Evolutionary conservation across 2,888 invertebrate species (phyloP).

Genomic region (Lasioglossum calceatum): DNA sequence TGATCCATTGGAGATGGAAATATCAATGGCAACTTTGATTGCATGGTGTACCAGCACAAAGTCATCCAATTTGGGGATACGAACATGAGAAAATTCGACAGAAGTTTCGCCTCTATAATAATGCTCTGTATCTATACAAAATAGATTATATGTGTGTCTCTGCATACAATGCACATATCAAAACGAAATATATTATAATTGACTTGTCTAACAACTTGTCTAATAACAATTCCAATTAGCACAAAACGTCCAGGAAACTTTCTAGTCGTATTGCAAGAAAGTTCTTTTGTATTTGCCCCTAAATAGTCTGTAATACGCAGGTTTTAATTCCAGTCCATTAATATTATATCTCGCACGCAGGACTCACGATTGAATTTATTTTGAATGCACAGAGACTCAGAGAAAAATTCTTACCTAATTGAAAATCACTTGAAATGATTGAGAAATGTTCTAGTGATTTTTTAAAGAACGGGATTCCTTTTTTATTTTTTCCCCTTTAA

Average conservation of each 20-base stretch:
- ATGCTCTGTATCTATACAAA: background rate
- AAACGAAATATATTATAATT: background rate
- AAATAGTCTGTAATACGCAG: background rate
- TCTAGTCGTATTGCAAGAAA: background rate
- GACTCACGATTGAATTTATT: background rate
- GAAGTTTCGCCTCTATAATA: background rate
- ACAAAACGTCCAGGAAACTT: background rate
- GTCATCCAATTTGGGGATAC: background rate
- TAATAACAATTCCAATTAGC: background rate
- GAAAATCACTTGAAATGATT: background rate
- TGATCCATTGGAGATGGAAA: background rate
- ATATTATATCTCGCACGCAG: background rate
- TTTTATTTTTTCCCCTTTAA: constrained; percentile 7
- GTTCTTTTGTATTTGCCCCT: background rate
- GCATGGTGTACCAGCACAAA: background rate
- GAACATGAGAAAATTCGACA: background rate
- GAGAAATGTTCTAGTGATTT: constrained; percentile 3
- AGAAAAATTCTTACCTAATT: background rate
- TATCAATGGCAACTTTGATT: background rate
- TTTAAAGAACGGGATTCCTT: background rate
- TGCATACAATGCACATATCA: background rate
- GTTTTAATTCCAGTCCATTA: background rate
- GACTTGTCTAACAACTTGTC: background rate
- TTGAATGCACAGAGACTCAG: background rate
- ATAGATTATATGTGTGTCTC: background rate